phyloP scores from a whole-genome alignment of 2,888 invertebrate species.

The Agrochola lota region DNA sequence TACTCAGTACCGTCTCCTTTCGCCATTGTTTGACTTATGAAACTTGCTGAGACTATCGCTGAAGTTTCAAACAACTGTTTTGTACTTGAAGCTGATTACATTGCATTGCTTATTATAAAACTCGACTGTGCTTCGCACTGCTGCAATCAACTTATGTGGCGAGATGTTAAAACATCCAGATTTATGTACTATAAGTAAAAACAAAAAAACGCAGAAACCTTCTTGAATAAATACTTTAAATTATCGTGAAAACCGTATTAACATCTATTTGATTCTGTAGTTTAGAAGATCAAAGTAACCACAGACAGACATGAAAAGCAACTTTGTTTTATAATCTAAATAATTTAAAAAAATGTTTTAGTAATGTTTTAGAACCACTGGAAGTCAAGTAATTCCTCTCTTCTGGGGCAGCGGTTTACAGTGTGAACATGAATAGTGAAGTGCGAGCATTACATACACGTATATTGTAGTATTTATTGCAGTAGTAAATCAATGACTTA shows the following conservation, averaged over 20 bases:
- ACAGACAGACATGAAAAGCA: background rate
- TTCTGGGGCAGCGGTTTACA: background rate
- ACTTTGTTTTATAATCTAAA: background rate
- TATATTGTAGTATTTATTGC: conserved; percentile 14
- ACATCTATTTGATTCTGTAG: background rate
- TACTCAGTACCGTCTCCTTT: conserved; percentile 1
- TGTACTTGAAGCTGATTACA: conserved; percentile 24
- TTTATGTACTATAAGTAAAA: background rate
- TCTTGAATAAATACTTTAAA: background rate
- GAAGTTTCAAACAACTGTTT: conserved; percentile 28
- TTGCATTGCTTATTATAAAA: conserved; percentile 9
- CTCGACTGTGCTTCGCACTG: background rate
- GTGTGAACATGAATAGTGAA: background rate
- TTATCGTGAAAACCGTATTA: background rate
- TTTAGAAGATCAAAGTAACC: background rate
- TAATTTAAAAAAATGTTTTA: background rate
- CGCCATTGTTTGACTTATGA: conserved; percentile 35
- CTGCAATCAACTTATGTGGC: background rate
- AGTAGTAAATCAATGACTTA: background rate
- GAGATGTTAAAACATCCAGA: background rate
- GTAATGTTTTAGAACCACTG: background rate
- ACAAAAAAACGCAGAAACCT: background rate
- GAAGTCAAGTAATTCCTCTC: background rate
- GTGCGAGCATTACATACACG: background rate
- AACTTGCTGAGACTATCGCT: conserved; percentile 30